These are phyloP conservation scores for Helicoverpa assulta DNA, from an alignment of 2,888 invertebrate species.

Conservation along the genomic window DNA sequence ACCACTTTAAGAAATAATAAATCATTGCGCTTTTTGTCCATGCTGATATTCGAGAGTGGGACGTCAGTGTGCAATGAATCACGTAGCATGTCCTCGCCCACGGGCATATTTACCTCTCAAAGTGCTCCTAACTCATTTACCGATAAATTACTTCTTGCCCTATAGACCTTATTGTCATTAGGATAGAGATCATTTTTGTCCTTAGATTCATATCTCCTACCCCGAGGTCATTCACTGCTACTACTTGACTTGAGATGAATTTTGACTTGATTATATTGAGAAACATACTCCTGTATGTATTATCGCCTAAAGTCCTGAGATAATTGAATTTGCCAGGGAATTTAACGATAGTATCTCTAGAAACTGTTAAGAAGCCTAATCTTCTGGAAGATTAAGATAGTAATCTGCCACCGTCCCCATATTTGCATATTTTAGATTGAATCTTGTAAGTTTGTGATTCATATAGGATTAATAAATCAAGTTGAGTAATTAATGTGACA, in stretches of 20 bases:
- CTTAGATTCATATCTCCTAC: conserved; percentile 52
- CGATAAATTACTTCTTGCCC: conserved; percentile 58
- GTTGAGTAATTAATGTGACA: conserved; percentile 24
- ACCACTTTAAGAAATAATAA: conserved; percentile 66
- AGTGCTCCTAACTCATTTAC: conserved; percentile 74
- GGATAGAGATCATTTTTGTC: conserved; percentile 66
- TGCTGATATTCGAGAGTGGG: conserved; percentile 73
- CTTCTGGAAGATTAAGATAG: neutral
- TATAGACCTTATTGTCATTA: conserved; percentile 67
- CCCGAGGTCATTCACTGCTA: conserved; percentile 80
- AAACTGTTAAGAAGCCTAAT: conserved; percentile 3
- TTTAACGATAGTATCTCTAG: conserved; percentile 3
- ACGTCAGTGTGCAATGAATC: conserved; percentile 82
- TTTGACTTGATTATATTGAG: conserved; percentile 66
- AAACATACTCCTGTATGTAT: conserved; percentile 48
- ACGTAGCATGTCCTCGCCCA: conserved; percentile 82
- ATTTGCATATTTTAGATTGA: conserved; percentile 27
- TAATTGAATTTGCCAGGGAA: conserved; percentile 27
- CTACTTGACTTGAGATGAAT: conserved; percentile 69
- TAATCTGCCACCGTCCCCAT: conserved; percentile 11
- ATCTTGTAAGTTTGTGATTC: conserved; percentile 17
- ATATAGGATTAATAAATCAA: conserved; percentile 28
- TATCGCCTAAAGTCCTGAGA: conserved; percentile 2
- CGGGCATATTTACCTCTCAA: conserved; percentile 80
- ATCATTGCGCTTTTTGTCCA: conserved; percentile 70